Base-by-base conservation (phyloP, 2,888 invertebrate genomes). In the Acanthosepion lycidas region DNA sequence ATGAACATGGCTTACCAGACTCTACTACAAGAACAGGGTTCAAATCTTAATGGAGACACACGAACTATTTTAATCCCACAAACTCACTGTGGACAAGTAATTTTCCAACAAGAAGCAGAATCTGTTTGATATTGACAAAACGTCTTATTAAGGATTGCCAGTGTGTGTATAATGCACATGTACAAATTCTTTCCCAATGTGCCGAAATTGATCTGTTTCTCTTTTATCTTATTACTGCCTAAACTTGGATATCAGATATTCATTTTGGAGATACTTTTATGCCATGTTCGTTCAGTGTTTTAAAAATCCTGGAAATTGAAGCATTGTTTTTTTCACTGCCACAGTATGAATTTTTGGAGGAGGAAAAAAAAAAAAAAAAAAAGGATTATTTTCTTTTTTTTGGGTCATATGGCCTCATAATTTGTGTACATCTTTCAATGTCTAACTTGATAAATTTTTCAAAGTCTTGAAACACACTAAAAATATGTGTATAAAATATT, bases 1-100 rank as follows among this genome's bases (percentile, higher is more conserved):
- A 92, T 95, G 78, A 96, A 96, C 94, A 95, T 95, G 12, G 95
- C 95, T 8, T 96, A 96, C 64, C 96, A 96, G 94, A 95, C 96
- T 15, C 64, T 96, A 91, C 93, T 96, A 51, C 95, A 94, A 95
- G 28, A 96, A 95, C 15, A 94, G 94, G 51, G 95, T 95, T 33
- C 95, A 93, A 94, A n/a, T 48, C 94, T 95, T 53, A 94, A 95
- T 48, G 55, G 94, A 42, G 95, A 95, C 33, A 51, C 95, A 53
- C 95, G 95, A 42, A 95, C 95, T 18, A 95, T 96, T 28, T 92
- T 95, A 91, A 95, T 96, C 42, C 95, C 96, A 5, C 96, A 95
- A 91, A 93, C 95, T 42, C 95, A 95, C 64, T 95, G 94, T 28
- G 95, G 94, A 42, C 94, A 95, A 33, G 94, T 95, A 26, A 95